phyloP scores from a whole-genome alignment of 2,888 invertebrate genomes.

The Mechanitis mazaeus region DNA sequence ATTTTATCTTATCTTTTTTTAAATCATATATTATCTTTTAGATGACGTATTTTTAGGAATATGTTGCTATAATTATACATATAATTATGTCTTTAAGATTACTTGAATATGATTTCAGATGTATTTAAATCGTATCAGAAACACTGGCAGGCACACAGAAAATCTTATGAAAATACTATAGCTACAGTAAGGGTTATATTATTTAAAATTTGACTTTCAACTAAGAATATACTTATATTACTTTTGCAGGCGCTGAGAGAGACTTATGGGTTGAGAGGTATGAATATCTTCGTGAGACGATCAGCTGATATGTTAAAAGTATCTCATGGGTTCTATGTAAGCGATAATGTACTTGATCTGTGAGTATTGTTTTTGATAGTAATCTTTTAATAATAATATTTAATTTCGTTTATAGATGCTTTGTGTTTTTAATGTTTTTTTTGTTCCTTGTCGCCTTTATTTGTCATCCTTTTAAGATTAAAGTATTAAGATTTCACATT shows the following conservation, averaged over 20 bases:
- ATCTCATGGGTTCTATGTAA: constrained; percentile 42
- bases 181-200: constrained; percentile 23
- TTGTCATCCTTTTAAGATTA: too few relatives aligned
- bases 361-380: constrained; percentile 35
- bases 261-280: constrained; percentile 39
- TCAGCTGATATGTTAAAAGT: constrained; percentile 31
- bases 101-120: constrained; percentile 35
- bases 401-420: too few relatives aligned
- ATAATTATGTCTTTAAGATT: constrained; percentile 37
- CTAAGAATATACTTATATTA: neutral
- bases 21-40: too few relatives aligned
- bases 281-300: constrained; percentile 47
- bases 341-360: constrained; percentile 50
- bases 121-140: constrained; percentile 29
- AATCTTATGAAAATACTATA: constrained; percentile 41
- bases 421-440: too few relatives aligned
- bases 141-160: constrained; percentile 39
- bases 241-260: constrained; percentile 46
- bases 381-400: too few relatives aligned
- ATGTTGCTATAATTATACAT: constrained; percentile 21
- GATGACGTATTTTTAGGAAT: neutral
- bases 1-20: neutral
- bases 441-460: too few relatives aligned
- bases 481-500: too few relatives aligned
- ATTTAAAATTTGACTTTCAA: too few relatives aligned